Evolutionary conservation across 2,797 vertebrate species (phyloP), one percentile per base, ranked within the genome.

Genomic region (Sternarchorhynchus goeldii): DNA sequence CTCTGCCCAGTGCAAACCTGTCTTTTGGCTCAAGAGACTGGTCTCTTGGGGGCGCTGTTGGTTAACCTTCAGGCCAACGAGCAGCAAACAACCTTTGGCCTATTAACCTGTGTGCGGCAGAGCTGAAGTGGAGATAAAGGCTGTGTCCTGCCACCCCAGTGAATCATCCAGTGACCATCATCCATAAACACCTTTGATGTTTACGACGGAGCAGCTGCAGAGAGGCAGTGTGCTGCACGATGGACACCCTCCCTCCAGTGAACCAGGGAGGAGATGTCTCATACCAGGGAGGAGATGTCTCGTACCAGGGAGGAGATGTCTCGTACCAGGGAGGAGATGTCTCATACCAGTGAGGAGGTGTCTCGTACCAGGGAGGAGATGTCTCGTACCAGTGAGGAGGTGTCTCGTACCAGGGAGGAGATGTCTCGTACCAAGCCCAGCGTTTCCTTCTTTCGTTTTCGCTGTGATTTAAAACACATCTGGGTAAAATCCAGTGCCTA

Each of bases 11-110:
- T 12, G 7, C 31, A 14, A 50, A 65, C 63, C 39, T 70, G 66
- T 41, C 55, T 69, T 76, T 80, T 29, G 50, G 41, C 14, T 34
- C 18, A 63, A 53, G 31, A 0, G 31, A 29, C 45, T 83, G 8
- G 45, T 74, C 87, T 83, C 82, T 75, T 85, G 87, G 86, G 84
- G 86, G 86, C 77, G 84, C 86, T 83, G 77, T 86, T 87, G 87
- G 60, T 84, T 83, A 79, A 86, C 71, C 75, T 83, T 85, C 70
- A 73, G 39, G 56, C 55, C 75, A 79, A 1, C n/a, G 57, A 79
- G n/a, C 57, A 53, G 31, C 50, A 20, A 29, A 21, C 68, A 77
- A 83, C 76, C 85, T 84, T 82, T 86, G 72, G 55, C 76, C 77
- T 59, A 72, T 70, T 65, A 80, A 78, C 75, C 66, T 81, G 73